Conservation (phyloP, 2,888 invertebrate genomes). For the Bursaphelenchus okinawaensis region DNA sequence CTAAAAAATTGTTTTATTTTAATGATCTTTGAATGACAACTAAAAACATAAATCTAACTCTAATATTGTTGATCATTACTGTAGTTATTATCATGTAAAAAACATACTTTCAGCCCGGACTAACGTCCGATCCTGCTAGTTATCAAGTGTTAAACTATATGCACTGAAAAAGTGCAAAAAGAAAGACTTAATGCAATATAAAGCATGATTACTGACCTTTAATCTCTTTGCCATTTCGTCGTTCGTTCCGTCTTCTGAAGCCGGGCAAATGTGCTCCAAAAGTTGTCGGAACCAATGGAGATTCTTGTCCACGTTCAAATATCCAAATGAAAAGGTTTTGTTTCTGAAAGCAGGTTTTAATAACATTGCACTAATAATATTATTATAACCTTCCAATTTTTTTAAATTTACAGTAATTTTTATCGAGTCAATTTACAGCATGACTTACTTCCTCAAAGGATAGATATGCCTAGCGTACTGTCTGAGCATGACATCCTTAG, state of each 20-base stretch:
- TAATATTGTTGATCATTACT: no score
- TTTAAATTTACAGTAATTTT: no score
- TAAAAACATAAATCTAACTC: no score
- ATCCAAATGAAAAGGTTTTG: constrained; percentile 90
- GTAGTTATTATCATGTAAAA: no score
- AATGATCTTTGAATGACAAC: no score
- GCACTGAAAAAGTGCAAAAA: no score
- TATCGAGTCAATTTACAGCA: no score
- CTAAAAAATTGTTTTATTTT: no score
- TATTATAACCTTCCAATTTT: no score
- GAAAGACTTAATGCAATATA: no score
- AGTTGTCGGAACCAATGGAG: constrained; percentile 87
- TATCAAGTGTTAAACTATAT: constrained; percentile 6
- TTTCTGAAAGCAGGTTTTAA: constrained; percentile 68
- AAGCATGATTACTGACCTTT: constrained; percentile 29
- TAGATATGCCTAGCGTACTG: constrained; percentile 87
- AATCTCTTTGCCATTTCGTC: constrained; percentile 23
- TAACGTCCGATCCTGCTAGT: no score
- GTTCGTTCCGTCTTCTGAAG: constrained; percentile 56
- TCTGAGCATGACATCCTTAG: constrained; percentile 77
- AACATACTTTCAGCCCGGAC: no score
- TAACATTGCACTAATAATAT: background rate
- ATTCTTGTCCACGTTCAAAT: constrained; percentile 83
- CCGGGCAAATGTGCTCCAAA: constrained; percentile 77
- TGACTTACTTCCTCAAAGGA: constrained; percentile 82